Evolutionary conservation across 2,888 invertebrate species (phyloP), one percentile per base, ranked within the genome.

Genomic region (Stratiomys singularior): DNA sequence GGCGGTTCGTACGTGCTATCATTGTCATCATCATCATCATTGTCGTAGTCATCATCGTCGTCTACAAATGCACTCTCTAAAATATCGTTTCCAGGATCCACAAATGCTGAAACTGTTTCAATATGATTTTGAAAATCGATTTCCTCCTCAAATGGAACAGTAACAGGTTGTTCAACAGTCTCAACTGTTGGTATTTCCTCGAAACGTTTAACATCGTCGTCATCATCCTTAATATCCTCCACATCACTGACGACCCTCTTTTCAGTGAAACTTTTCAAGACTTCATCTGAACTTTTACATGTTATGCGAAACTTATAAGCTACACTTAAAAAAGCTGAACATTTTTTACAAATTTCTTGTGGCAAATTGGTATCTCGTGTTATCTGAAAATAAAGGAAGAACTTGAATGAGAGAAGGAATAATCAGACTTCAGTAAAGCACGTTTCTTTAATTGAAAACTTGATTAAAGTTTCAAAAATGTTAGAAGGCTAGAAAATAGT

Each of bases 261-360:
- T 7, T 58, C 81, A 11, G 84, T 81, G 76, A 83, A 86, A 64
- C 84, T 83, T 9, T 83, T 82, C 1, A 87, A 80, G 30, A 86
- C 85, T 23, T 83, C 82, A 79, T 86, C 83, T 0, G 87, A 86
- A 60, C 84, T 85, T 56, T 84, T 83, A 47, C 87, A 86, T 66
- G 86, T 84, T 72, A 82, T 82, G 1, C 85, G 85, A 80, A 87
- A 87, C 72, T 85, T 86, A 78, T 85, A 83, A 0, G 87, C 85
- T 9, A 86, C 81, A 1, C 82, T 82, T 4, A 87, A 77, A 66
- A 86, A 84, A 0, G 82, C 82, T 9, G 84, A 80, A 71, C 86
- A 86, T 56, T 83, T 83, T 0, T 80, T 79, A 69, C 85, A 87
- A 3, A 86, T 87, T 72, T 83, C 82, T n/a, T 83, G 83, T 0